Base-by-base conservation (phyloP, 2,888 invertebrate genomes). In the Hypomecis atomaria region DNA sequence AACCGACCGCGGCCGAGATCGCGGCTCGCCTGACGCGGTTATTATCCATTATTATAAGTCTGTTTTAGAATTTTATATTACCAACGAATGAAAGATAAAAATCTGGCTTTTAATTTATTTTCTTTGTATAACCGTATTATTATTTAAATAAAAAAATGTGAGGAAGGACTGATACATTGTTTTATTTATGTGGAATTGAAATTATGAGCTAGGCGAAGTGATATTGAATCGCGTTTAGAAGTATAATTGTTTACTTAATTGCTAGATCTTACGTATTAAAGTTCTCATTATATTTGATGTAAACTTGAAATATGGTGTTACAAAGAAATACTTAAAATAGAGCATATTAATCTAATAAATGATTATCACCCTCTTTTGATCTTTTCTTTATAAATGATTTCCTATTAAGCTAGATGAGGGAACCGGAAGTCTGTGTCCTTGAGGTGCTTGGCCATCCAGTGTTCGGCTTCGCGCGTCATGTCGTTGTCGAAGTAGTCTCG, bases 401-500 rank as follows among this genome's bases (percentile, higher is more conserved):
- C 6, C 13, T 54, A 63, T 58, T 59, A 10, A 43, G 36, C 13
- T 65, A 84, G 67, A 59, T 83, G 77, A 4, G 95, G 95, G 82
- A 95, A 96, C 53, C 86, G 83, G 47, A 96, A 83, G 78, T 95
- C 94, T 0, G 94, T 94, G 36, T 92, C 90, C 60, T 90, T 84
- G 54, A 95, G 86, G 86, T 96, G 95, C 58, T 94, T 89, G 5
- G 89, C 86, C 49, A 96, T 96, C 96, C 96, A 96, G 59, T 90
- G 81, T 66, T 97, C 94, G 4, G 96, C 96, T 73, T 94, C 90
- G 52, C 86, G 82, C 53, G 94, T 93, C 79, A 97, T 93, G 71
- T 96, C 94, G 5, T 94, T 93, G 52, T 95, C 95, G 78, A 96
- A 96, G 77, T 95, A 94, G 55, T 95, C 94, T 55, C 94, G 94